Evolutionary conservation across 2,888 invertebrate species (phyloP).

Genomic region (Spicauda simplicius): DNA sequence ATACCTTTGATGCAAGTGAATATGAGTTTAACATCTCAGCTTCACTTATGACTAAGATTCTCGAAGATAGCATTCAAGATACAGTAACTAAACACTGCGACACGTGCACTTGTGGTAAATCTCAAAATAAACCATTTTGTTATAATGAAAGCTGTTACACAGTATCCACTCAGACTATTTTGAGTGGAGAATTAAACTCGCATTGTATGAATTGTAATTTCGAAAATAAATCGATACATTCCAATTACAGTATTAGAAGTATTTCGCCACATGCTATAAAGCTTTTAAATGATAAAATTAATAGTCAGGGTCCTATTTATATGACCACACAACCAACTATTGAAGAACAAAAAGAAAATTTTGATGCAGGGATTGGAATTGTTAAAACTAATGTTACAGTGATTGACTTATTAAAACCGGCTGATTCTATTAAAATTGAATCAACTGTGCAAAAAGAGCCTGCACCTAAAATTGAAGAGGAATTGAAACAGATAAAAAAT

Average conservation of each 20-base stretch:
- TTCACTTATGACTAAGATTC: constrained; percentile 95
- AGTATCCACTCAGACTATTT: constrained; percentile 86
- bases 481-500: constrained; percentile 57
- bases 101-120: constrained; percentile 90
- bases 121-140: constrained; percentile 79
- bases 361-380: constrained; percentile 44
- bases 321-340: constrained; percentile 60
- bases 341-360: constrained; percentile 46
- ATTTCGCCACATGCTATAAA: constrained; percentile 67
- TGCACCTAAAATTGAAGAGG: constrained; percentile 53
- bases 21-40: constrained; percentile 91
- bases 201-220: constrained; percentile 87
- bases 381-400: constrained; percentile 51
- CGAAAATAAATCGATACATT: constrained; percentile 76
- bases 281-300: constrained; percentile 64
- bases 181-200: constrained; percentile 77
- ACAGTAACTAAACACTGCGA: constrained; percentile 92
- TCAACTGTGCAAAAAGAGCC: constrained; percentile 50
- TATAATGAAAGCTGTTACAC: constrained; percentile 84
- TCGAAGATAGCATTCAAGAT: constrained; percentile 94
- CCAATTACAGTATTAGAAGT: constrained; percentile 72
- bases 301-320: constrained; percentile 61
- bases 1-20: constrained; percentile 85
- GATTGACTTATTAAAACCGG: constrained; percentile 54
- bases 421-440: constrained; percentile 53